Conservation (phyloP, 2,888 invertebrate species). For the Cheilosia vulpina region DNA sequence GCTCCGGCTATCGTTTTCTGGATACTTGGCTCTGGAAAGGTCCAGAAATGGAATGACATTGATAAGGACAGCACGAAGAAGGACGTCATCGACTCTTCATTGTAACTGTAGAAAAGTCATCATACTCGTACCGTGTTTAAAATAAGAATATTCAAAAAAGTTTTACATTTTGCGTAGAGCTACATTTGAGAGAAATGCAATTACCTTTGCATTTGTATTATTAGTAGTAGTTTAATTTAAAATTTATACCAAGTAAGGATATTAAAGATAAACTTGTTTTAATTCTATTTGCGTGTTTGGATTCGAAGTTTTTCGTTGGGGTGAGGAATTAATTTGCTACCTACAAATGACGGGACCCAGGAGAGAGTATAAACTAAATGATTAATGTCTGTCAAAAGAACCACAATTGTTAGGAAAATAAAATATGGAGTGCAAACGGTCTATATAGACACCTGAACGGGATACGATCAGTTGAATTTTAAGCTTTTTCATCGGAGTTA, state of each 20-base stretch:
- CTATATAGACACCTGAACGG: too few relatives aligned
- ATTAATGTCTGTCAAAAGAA: too few relatives aligned
- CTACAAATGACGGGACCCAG: too few relatives aligned
- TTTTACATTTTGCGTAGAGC: conserved; percentile 36
- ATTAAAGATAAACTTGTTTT: background rate
- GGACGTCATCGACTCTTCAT: conserved; percentile 80
- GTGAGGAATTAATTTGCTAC: too few relatives aligned
- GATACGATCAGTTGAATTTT: too few relatives aligned
- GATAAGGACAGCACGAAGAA: conserved; percentile 80
- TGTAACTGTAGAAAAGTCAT: conserved; percentile 75
- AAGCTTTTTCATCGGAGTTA: too few relatives aligned
- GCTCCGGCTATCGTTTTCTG: conserved; percentile 88
- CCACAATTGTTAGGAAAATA: too few relatives aligned
- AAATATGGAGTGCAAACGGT: too few relatives aligned
- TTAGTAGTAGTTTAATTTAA: conserved; percentile 35
- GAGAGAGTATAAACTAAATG: too few relatives aligned
- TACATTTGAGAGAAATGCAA: conserved; percentile 8
- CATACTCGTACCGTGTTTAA: background rate
- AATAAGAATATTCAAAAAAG: conserved; percentile 2
- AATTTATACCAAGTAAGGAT: conserved; percentile 4
- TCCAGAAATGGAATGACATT: conserved; percentile 88
- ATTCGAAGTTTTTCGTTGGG: too few relatives aligned
- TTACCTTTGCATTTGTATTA: conserved; percentile 33
- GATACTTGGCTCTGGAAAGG: conserved; percentile 88
- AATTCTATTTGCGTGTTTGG: background rate